Evolutionary conservation across 1,140 invertebrate species (phyloP).

Genomic region (Drosophila takahashii): DNA sequence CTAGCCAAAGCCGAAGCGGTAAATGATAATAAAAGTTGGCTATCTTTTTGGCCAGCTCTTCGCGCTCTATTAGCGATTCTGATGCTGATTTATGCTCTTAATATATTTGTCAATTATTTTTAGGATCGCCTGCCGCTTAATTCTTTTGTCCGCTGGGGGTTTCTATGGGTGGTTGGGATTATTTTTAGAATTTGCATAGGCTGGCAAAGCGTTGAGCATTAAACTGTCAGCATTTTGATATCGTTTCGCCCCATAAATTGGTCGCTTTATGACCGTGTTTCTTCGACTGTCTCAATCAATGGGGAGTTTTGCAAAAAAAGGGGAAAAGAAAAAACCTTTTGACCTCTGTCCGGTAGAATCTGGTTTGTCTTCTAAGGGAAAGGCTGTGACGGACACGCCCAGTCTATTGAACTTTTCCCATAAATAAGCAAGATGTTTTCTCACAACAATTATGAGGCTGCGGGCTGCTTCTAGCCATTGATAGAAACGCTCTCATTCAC

Average conservation of each 20-base stretch:
- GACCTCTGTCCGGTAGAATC: conserved; percentile 55
- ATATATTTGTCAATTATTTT: conserved; percentile 83
- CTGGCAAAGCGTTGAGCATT: conserved; percentile 34
- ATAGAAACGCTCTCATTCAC: conserved; percentile 60
- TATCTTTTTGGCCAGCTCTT: conserved; percentile 51
- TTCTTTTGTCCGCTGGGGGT: conserved; percentile 57
- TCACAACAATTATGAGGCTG: conserved; percentile 70
- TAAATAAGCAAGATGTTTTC: conserved; percentile 66
- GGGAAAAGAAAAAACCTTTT: conserved; percentile 41
- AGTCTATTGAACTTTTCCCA: conserved; percentile 62
- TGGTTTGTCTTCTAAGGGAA: conserved; percentile 40
- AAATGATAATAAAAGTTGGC: conserved; percentile 78
- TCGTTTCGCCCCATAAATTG: conserved; percentile 63
- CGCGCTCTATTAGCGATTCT: conserved; percentile 66
- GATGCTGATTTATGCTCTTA: conserved; percentile 82
- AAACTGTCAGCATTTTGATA: conserved; percentile 76
- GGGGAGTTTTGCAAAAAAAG: conserved; percentile 53
- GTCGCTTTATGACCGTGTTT: conserved; percentile 53
- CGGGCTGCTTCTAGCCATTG: conserved; percentile 49
- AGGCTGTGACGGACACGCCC: conserved; percentile 67
- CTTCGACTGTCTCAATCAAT: conserved; percentile 36
- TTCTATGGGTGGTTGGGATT: conserved; percentile 45
- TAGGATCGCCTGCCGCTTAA: conserved; percentile 60
- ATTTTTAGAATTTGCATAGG: conserved; percentile 62
- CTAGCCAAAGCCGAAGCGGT: conserved; percentile 53